A percentile compares a stretch with the other conserved stretches of the same genome.
Evolutionary conservation across 2,888 invertebrate genomes (phyloP).

Genomic region (Hemistola chrysoprasaria): DNA sequence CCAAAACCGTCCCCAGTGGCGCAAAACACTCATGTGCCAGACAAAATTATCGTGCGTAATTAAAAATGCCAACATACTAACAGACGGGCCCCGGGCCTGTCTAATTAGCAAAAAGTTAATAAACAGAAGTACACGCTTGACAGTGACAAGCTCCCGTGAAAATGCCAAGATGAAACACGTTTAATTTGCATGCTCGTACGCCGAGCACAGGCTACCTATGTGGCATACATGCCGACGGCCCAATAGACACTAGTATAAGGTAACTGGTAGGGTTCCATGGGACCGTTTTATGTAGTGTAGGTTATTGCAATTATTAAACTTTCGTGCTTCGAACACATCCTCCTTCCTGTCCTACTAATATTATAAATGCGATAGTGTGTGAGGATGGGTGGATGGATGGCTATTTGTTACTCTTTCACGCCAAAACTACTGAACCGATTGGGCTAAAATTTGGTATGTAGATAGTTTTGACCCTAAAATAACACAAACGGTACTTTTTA

Average conservation of each 20-base stretch:
- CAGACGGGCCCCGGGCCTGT: slow-evolving; percentile 69
- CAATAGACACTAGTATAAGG: slow-evolving; percentile 9
- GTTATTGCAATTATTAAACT: no score
- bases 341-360: no score
- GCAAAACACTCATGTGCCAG: slow-evolving; percentile 43
- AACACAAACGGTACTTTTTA: no score
- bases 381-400: no score
- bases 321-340: no score
- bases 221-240: slow-evolving; percentile 29
- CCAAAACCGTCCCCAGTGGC: slow-evolving; percentile 47
- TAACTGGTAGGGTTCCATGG: no score
- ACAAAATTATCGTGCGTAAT: slow-evolving; percentile 73
- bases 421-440: no score
- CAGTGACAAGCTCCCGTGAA: slow-evolving; percentile 78
- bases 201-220: slow-evolving; percentile 45
- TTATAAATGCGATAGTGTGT: no score
- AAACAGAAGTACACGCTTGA: slow-evolving; percentile 75
- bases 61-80: slow-evolving; percentile 79
- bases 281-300: no score
- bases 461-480: no score
- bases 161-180: slow-evolving; percentile 79
- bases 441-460: no score
- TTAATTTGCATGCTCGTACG: slow-evolving; percentile 73
- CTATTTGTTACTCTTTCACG: no score
- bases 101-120: slow-evolving; percentile 82